These are phyloP conservation scores for Sthenelais limicola DNA, from an alignment of 2,888 invertebrate species.

Conservation along the genomic window DNA sequence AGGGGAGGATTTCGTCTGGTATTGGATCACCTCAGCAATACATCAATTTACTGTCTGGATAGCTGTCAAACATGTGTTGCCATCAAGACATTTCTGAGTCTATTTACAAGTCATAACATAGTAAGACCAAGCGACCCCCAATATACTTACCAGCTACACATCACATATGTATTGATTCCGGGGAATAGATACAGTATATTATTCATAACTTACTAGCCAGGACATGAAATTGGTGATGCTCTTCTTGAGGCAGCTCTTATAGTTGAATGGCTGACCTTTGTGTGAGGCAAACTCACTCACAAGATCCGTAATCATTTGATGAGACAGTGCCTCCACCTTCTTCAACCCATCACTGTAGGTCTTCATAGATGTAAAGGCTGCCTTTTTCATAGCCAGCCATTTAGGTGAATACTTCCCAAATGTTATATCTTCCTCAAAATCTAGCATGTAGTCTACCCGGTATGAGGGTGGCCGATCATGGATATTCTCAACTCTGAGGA, in stretches of 20 bases:
- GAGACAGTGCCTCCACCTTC: constrained; percentile 8
- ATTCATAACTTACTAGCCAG: constrained; percentile 15
- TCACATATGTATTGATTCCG: too few relatives aligned
- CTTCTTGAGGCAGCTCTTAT: not conserved
- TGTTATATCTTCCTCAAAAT: constrained; percentile 4
- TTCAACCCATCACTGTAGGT: constrained; percentile 26
- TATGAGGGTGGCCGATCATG: not conserved
- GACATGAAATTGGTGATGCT: constrained; percentile 13
- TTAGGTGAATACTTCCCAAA: not conserved
- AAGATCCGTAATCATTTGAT: not conserved
- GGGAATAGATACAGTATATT: too few relatives aligned
- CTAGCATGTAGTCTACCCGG: not conserved
- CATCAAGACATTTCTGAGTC: too few relatives aligned
- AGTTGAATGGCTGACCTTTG: constrained; percentile 2
- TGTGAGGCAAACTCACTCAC: not conserved
- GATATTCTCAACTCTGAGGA: not conserved
- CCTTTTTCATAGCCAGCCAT: constrained; percentile 10
- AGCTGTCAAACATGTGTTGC: too few relatives aligned
- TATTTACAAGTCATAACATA: too few relatives aligned
- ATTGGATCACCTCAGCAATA: too few relatives aligned
- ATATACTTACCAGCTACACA: too few relatives aligned
- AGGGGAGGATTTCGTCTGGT: too few relatives aligned
- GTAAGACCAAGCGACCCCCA: too few relatives aligned
- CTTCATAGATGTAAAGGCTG: constrained; percentile 1
- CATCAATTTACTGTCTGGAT: too few relatives aligned